Base-by-base conservation (phyloP, 2,113 vertebrate genomes). In the Melanerpes formicivorus region DNA sequence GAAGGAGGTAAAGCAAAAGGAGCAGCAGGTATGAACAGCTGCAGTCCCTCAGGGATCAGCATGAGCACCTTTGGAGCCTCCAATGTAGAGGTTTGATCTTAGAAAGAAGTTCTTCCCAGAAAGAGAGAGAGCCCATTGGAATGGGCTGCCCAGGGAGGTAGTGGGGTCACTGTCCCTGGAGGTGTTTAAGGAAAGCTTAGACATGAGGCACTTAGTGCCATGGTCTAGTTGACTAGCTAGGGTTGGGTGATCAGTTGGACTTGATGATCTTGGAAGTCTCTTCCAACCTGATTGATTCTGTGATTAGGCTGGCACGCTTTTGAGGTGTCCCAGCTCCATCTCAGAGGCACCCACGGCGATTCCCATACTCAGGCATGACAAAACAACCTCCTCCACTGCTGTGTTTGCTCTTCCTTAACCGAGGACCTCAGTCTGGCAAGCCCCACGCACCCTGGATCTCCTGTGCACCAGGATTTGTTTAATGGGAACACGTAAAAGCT, bases 1-100 rank as follows among this genome's bases (percentile, higher is more conserved):
- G 59, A 88, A 32, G n/a, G 25, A 70, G 37, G 54, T 12, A 55
- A 67, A 88, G 54, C 60, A 30, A 22, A 52, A 71, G 70, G 52
- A 73, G 44, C n/a, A 58, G 66, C 32, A 62, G 50, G 25, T 56
- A n/a, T 62, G 44, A 74, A 52, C 11, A 44, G 11, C 50, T 22
- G 9, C 0, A 2, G 16, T 52, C 32, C 48, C 18, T 17, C 0
- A 0, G 29, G 27, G 34, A 55, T 14, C 4, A 65, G 37, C 25
- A 1, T 2, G 10, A 90, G 34, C 64, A 74, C 15, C 7, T 16
- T 26, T 46, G 37, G 60, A 75, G 56, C 18, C 9, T 59, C 46
- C 37, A 14, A 2, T 1, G 13, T 12, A 65, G 23, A 40, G 80
- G 42, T 44, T 16, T 44, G 42, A 44, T 44, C 42, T 44, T 44